Evolutionary conservation across 2,888 invertebrate species (phyloP), one percentile per base, ranked within the genome.

Genomic region (Hesperia comma): DNA sequence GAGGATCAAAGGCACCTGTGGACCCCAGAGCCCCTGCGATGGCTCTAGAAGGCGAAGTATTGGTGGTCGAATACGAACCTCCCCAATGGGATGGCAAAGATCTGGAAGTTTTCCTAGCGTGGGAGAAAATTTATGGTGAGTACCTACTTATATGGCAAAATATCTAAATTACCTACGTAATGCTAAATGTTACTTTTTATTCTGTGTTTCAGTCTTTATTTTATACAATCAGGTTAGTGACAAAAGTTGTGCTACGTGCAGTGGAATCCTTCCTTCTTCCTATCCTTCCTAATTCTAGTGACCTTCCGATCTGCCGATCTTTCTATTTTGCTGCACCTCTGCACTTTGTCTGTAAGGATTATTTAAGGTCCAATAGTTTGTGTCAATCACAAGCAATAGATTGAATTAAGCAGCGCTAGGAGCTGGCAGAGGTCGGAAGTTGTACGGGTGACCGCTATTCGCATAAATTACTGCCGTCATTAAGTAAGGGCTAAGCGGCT

Each of bases 1-100:
- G 95, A 46, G 95, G 94, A 0, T 94, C 94, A 7, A 93, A 94
- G 76, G 95, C 95, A 32, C 94, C 94, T 41, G 94, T 95, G 51
- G 94, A 95, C 72, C 93, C 94, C 0, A 88, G 93, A 63, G 94
- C 94, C 2, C 92, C 93, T 54, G 94, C 94, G 2, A 81, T 87
- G 6, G 89, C 93, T 2, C 81, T 95, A 49, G 94, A 94, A 79
- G 95, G 95, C 8, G 95, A 95, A 81, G 93, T 95, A n/a, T 81
- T 95, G 51, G 92, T 95, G 26, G 93, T 94, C 66, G 94, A 95
- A 78, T 93, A 93, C 72, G 91, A 93, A 69, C 94, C 93, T 0
- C 85, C 90, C 7, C 90, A 87, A 69, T 94, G 93, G 90, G 93
- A 94, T 74, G 93, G 93, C 60, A 90, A 90, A 58, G 94, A 93